Conservation (phyloP, 1,140 invertebrate genomes). For the Drosophila simulans region DNA sequence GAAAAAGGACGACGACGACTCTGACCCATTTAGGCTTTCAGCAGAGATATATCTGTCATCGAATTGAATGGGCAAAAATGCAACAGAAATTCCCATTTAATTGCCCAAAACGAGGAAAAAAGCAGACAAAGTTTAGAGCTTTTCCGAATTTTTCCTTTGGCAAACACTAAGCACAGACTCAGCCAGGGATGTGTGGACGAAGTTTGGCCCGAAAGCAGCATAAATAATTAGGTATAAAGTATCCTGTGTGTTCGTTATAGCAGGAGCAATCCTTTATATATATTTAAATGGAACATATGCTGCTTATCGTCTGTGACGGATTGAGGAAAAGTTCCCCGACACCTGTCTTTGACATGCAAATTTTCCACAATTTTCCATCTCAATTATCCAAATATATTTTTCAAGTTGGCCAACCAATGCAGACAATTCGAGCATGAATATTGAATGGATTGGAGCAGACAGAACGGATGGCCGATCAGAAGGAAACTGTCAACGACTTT, state of each 20-base stretch:
- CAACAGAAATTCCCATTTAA: slow-evolving; percentile 33
- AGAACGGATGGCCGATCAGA: background rate
- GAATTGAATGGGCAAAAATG: slow-evolving; percentile 15
- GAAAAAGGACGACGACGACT: background rate
- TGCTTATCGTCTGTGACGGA: too few relatives aligned
- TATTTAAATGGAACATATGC: too few relatives aligned
- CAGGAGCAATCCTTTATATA: too few relatives aligned
- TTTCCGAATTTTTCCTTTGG: slow-evolving; percentile 2
- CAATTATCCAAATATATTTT: slow-evolving; percentile 4
- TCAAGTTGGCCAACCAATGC: background rate
- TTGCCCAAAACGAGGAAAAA: slow-evolving; percentile 25
- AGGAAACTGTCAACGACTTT: slow-evolving; percentile 13
- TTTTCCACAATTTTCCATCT: background rate
- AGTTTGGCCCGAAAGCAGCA: slow-evolving; percentile 9
- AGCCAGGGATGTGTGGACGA: slow-evolving; percentile 5
- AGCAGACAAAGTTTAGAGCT: slow-evolving; percentile 15
- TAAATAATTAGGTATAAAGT: background rate
- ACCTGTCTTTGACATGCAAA: background rate
- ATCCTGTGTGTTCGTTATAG: background rate
- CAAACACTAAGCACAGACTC: background rate
- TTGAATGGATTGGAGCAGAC: slow-evolving; percentile 1
- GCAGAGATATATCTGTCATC: slow-evolving; percentile 25
- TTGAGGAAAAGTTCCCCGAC: background rate
- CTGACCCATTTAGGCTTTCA: slow-evolving; percentile 28
- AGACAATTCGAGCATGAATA: slow-evolving; percentile 8